Percentiles rank a stretch among this genome's conserved stretches.
phyloP scores from a whole-genome alignment of 2,888 invertebrate species.

The Oegoconia quadripuncta region DNA sequence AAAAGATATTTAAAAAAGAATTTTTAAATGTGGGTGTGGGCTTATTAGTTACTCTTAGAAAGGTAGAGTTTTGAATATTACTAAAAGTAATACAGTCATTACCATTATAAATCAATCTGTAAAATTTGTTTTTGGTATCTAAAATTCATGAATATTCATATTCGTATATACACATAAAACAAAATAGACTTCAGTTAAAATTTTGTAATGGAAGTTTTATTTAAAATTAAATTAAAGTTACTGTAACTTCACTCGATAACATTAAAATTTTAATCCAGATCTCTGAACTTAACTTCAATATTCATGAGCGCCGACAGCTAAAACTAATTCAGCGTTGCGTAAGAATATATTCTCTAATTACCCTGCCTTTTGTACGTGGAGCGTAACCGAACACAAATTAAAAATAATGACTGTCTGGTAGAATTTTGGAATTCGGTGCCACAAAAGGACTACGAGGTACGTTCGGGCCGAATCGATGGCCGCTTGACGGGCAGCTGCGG shows the following conservation, averaged over 20 bases:
- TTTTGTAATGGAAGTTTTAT: too few relatives aligned
- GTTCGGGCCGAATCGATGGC: slow-evolving; percentile 56
- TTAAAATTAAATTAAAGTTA: too few relatives aligned
- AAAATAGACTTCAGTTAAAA: too few relatives aligned
- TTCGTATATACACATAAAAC: too few relatives aligned
- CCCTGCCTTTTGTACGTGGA: slow-evolving; percentile 33
- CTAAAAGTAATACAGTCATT: too few relatives aligned
- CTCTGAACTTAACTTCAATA: background rate
- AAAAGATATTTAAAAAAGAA: too few relatives aligned
- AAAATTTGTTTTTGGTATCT: background rate
- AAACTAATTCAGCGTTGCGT: slow-evolving; percentile 29
- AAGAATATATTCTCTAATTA: slow-evolving; percentile 38
- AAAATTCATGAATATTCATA: too few relatives aligned
- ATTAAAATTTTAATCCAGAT: too few relatives aligned
- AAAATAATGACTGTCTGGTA: slow-evolving; percentile 59
- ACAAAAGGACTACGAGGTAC: slow-evolving; percentile 58
- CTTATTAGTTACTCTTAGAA: too few relatives aligned
- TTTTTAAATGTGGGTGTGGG: slow-evolving; percentile 22
- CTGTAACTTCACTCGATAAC: too few relatives aligned
- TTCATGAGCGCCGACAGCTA: slow-evolving; percentile 2
- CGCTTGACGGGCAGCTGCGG: slow-evolving; percentile 75
- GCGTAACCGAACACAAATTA: slow-evolving; percentile 49
- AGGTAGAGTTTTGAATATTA: too few relatives aligned
- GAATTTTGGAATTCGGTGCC: slow-evolving; percentile 58
- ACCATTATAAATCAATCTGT: too few relatives aligned